Percentiles rank a stretch among this genome's conserved stretches.
phyloP scores from a whole-genome alignment of 1,140 invertebrate genomes.

The Drosophila sucinea region DNA sequence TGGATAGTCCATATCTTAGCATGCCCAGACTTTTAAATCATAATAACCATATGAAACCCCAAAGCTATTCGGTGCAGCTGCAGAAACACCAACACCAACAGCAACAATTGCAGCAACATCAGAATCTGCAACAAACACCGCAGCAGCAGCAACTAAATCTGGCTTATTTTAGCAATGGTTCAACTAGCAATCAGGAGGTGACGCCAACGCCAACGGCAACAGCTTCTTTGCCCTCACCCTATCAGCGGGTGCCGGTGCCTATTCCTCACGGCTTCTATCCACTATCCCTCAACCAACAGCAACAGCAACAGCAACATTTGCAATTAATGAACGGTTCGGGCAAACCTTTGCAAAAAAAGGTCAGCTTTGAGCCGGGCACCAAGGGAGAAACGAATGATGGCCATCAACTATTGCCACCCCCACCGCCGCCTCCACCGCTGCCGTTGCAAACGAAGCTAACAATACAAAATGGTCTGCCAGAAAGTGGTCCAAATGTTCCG shows the following conservation, averaged over 20 bases:
- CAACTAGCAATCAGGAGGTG: slow-evolving; percentile 42
- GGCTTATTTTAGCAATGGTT: slow-evolving; percentile 67
- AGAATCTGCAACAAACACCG: slow-evolving; percentile 73
- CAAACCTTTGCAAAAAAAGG: slow-evolving; percentile 86
- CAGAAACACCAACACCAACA: slow-evolving; percentile 72
- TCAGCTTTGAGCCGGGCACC: slow-evolving; percentile 87
- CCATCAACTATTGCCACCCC: slow-evolving; percentile 78
- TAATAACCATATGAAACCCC: slow-evolving; percentile 39
- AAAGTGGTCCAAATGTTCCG: background rate
- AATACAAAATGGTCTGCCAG: slow-evolving; percentile 61
- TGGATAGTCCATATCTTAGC: slow-evolving; percentile 63
- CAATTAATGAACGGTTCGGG: slow-evolving; percentile 34
- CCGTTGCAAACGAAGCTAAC: slow-evolving; percentile 51
- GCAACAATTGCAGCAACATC: slow-evolving; percentile 73
- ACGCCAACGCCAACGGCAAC: slow-evolving; percentile 30
- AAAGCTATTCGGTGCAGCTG: slow-evolving; percentile 66
- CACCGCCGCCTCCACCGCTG: slow-evolving; percentile 29
- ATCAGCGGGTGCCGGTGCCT: slow-evolving; percentile 85
- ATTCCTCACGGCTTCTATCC: slow-evolving; percentile 84
- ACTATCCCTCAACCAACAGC: slow-evolving; percentile 30
- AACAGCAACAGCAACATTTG: slow-evolving; percentile 42
- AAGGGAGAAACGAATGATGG: slow-evolving; percentile 85
- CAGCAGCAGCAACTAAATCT: slow-evolving; percentile 81
- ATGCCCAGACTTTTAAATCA: slow-evolving; percentile 59
- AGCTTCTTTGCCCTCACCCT: slow-evolving; percentile 75